Conservation (phyloP, 2,113 vertebrate genomes). For the Tylochromis polylepis region DNA sequence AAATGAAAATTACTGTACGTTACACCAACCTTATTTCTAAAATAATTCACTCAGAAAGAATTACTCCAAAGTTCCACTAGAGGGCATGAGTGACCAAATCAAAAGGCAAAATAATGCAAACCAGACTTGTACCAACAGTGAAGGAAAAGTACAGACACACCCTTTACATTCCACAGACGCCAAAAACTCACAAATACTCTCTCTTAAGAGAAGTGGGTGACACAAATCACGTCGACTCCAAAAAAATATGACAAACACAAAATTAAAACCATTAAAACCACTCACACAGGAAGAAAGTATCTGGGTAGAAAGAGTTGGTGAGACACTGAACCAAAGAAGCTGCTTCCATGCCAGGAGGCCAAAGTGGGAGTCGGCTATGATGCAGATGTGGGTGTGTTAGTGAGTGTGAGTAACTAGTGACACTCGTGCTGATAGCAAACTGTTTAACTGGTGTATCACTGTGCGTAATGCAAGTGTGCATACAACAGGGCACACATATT, state of each 20-base stretch:
- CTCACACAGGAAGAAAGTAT: neutral
- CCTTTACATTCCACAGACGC: conserved; percentile 44
- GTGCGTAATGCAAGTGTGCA: neutral
- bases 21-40: neutral
- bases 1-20: neutral
- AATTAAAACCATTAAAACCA: neutral
- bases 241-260: neutral
- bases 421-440: neutral
- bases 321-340: neutral
- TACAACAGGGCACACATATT: neutral
- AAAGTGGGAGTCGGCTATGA: conserved; percentile 13
- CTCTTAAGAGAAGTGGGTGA: neutral
- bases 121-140: conserved; percentile 21
- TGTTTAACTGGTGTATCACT: neutral
- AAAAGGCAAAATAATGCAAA: conserved; percentile 27
- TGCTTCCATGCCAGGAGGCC: neutral
- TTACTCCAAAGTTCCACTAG: conserved; percentile 47
- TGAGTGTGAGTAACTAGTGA: neutral
- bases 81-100: conserved; percentile 16
- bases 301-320: neutral
- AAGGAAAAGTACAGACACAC: conserved; percentile 67
- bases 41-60: neutral
- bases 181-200: neutral
- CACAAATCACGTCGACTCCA: neutral
- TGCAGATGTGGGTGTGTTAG: conserved; percentile 31